A percentile compares a stretch with the other conserved stretches of the same genome.
Conservation (phyloP, 1,140 invertebrate species). For the Pissodes strobi region DNA sequence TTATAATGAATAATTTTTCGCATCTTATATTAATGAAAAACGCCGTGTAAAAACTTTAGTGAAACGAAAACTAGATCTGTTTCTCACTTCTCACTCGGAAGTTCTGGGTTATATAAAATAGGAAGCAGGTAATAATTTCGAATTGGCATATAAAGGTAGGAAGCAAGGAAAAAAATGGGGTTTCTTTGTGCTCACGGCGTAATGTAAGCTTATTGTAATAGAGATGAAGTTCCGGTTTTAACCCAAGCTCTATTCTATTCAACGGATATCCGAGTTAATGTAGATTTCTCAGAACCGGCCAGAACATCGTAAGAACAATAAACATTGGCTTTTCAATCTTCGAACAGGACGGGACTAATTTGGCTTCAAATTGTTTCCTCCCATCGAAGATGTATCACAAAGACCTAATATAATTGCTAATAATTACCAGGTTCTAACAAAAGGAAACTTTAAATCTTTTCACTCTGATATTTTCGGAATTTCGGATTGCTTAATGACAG, state of each 20-base stretch:
- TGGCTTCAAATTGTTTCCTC: slow-evolving; percentile 4
- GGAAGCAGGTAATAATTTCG: no score
- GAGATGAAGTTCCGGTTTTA: slow-evolving; percentile 28
- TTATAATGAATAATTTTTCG: no score
- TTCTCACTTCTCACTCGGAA: no score
- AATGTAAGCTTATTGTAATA: slow-evolving; percentile 25
- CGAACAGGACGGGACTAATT: slow-evolving; percentile 22
- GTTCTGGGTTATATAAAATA: no score
- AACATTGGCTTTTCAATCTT: slow-evolving; percentile 19
- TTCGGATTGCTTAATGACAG: no score
- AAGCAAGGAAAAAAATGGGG: slow-evolving; percentile 7
- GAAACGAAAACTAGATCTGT: no score
- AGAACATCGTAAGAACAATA: slow-evolving; percentile 22
- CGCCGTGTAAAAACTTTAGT: no score
- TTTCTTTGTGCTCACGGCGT: slow-evolving; percentile 17
- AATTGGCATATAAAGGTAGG: slow-evolving; percentile 2
- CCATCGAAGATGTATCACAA: not conserved
- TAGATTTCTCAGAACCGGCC: slow-evolving; percentile 23
- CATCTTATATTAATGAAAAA: no score
- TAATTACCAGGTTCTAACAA: no score
- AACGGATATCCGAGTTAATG: slow-evolving; percentile 31
- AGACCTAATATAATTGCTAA: no score
- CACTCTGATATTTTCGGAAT: no score
- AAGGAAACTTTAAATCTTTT: no score
- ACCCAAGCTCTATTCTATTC: slow-evolving; percentile 9